Evolutionary conservation across 2,113 vertebrate genomes (phyloP).

Genomic region (Bolborhynchus lineola): DNA sequence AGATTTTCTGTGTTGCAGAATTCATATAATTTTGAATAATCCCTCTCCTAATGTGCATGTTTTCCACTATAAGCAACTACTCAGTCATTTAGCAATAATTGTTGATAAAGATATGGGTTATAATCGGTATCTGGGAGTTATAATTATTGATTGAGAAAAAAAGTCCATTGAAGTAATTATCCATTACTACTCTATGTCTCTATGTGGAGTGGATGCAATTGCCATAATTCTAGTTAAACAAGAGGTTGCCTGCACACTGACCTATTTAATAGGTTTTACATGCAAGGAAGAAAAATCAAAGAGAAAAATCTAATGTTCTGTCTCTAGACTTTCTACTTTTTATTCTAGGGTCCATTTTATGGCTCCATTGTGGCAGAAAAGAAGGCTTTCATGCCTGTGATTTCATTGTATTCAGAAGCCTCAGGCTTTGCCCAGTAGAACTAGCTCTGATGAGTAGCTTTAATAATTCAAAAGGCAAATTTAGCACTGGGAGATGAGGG

Average conservation of each 20-base stretch:
- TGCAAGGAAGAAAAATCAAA: neutral
- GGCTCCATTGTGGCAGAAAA: neutral
- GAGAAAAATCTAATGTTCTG: neutral
- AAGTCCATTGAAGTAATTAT: neutral
- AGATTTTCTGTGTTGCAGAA: neutral
- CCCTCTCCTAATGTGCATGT: neutral
- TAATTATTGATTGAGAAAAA: neutral
- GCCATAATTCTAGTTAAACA: neutral
- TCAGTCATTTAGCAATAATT: neutral
- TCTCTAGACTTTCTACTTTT: neutral
- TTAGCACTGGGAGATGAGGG: neutral
- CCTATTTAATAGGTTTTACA: neutral
- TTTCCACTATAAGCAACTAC: neutral
- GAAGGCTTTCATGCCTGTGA: neutral
- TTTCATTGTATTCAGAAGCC: neutral
- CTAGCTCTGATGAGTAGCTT: neutral
- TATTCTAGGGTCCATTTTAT: neutral
- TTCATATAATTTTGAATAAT: neutral
- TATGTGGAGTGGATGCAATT: neutral
- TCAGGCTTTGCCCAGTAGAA: neutral
- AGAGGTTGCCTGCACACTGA: neutral
- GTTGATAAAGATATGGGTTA: neutral
- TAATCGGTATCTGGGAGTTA: neutral
- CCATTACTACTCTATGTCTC: neutral
- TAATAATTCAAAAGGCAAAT: slow-evolving; percentile 5